phyloP scores from a whole-genome alignment of 2,888 invertebrate species.

The Drosophila melanosoma region DNA sequence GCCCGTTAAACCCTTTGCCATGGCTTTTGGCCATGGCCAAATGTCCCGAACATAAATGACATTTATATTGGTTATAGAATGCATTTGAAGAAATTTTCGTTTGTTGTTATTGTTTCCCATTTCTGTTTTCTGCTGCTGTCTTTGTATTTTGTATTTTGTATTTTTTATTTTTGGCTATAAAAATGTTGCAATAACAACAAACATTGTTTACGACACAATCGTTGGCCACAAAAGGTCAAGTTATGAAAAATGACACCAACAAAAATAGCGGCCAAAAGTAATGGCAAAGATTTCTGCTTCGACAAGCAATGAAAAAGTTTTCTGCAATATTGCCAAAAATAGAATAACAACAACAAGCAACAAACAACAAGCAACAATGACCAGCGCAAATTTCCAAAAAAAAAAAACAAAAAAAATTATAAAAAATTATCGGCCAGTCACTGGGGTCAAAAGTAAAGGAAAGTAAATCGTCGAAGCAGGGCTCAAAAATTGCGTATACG shows the following conservation, averaged over 20 bases:
- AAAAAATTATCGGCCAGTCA: slow-evolving; percentile 35
- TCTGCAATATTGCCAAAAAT: slow-evolving; percentile 34
- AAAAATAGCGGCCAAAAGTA: slow-evolving; percentile 17
- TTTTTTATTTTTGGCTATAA: slow-evolving; percentile 69
- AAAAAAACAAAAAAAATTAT: slow-evolving; percentile 25
- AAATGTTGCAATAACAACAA: slow-evolving; percentile 68
- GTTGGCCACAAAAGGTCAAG: slow-evolving; percentile 70
- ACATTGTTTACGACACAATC: slow-evolving; percentile 61
- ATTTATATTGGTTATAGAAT: slow-evolving; percentile 76
- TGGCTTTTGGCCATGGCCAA: slow-evolving; percentile 33
- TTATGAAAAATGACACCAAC: slow-evolving; percentile 62
- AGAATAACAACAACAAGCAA: slow-evolving; percentile 2
- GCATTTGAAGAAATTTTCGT: slow-evolving; percentile 67
- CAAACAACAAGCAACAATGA: slow-evolving; percentile 11
- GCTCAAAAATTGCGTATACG: slow-evolving; percentile 69
- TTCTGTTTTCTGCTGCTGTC: slow-evolving; percentile 2
- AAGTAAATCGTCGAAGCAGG: slow-evolving; percentile 27
- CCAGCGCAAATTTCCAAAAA: slow-evolving; percentile 1
- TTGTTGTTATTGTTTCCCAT: slow-evolving; percentile 29
- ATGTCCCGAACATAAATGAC: slow-evolving; percentile 78
- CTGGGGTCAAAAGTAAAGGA: slow-evolving; percentile 27
- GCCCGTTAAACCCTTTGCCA: slow-evolving; percentile 22
- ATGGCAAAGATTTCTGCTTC: slow-evolving; percentile 49
- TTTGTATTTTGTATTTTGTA: slow-evolving; percentile 61
- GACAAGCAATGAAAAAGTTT: slow-evolving; percentile 54